Evolutionary conservation across 64 coral and sea anemone species (phyloP).

Genomic region (Pocillopora verrucosa): DNA sequence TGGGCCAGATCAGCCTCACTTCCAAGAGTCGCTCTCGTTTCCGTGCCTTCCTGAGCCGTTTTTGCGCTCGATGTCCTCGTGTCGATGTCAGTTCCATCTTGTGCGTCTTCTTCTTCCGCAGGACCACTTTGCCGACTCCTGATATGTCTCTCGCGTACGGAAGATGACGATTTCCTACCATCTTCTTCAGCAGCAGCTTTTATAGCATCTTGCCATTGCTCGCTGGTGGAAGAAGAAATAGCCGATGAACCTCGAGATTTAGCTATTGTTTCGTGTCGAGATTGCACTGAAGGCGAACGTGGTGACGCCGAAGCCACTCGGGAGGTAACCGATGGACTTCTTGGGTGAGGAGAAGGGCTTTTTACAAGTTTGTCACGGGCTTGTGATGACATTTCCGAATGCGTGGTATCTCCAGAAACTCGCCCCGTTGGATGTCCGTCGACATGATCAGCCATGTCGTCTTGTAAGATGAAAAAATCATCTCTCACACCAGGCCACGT

Average conservation of each 20-base stretch:
- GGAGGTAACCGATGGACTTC: neutral
- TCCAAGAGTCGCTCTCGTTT: conserved; percentile 29
- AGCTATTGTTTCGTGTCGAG: neutral
- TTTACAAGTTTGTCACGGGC: neutral
- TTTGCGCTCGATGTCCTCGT: conserved; percentile 29
- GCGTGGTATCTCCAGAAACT: neutral
- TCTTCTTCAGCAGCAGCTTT: neutral
- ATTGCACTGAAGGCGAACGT: conserved; percentile 19
- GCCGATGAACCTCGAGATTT: conserved; percentile 18
- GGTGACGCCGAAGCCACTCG: conserved; percentile 14
- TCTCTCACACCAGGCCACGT: neutral
- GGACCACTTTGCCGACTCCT: neutral
- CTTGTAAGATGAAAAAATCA: neutral
- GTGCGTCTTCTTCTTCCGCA: neutral
- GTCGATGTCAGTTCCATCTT: neutral
- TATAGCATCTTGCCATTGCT: neutral
- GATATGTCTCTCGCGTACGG: neutral
- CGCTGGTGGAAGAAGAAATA: neutral
- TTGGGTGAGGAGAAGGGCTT: neutral
- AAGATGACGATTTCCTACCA: neutral
- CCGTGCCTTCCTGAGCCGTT: neutral
- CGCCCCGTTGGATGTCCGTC: neutral
- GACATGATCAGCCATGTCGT: neutral
- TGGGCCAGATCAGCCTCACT: conserved; percentile 49
- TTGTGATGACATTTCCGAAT: neutral